A percentile compares a stretch with the other conserved stretches of the same genome.
These are phyloP conservation scores for Clarias gariepinus DNA, from an alignment of 2,113 vertebrate genomes.

Conservation along the genomic window DNA sequence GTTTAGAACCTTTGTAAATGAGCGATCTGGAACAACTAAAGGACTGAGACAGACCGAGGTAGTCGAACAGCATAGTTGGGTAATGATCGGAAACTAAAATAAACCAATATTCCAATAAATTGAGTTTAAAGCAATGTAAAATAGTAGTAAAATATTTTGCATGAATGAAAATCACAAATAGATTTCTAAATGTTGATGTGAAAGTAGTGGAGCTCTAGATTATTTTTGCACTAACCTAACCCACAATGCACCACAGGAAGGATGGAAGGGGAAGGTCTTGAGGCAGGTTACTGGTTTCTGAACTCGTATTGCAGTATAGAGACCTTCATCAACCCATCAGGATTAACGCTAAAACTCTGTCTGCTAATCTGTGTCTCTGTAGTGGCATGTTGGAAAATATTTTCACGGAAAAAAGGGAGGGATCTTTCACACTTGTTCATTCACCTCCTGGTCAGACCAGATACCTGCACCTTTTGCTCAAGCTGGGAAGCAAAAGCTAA, in stretches of 20 bases:
- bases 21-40: background rate
- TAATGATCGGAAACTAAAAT: background rate
- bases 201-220: background rate
- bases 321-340: background rate
- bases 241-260: background rate
- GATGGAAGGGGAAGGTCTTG: background rate
- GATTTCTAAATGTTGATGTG: background rate
- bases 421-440: slow-evolving; percentile 50
- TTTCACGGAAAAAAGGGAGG: slow-evolving; percentile 66
- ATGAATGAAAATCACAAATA: background rate
- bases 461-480: slow-evolving; percentile 24
- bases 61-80: background rate
- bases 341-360: slow-evolving; percentile 61
- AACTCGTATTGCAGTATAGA: background rate
- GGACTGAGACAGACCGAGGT: background rate
- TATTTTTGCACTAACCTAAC: background rate
- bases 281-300: background rate
- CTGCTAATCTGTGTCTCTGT: slow-evolving; percentile 56
- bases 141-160: background rate
- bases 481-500: slow-evolving; percentile 25
- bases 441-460: background rate
- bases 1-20: background rate
- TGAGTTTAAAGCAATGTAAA: background rate
- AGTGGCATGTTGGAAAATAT: slow-evolving; percentile 71
- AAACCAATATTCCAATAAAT: background rate